Base-by-base conservation (phyloP, 2,797 vertebrate genomes). In the Crenichthys baileyi region DNA sequence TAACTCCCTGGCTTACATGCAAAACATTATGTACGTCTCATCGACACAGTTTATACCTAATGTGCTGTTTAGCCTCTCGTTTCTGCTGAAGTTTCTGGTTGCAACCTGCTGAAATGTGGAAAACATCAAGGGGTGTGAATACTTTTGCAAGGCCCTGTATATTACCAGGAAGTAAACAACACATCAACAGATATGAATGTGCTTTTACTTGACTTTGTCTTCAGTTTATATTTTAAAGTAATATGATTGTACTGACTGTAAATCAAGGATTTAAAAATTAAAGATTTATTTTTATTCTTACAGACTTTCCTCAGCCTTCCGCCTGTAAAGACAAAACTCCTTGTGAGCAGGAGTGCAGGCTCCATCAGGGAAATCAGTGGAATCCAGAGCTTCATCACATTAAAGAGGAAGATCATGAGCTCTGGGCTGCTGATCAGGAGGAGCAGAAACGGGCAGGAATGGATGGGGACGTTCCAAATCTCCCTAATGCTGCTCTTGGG, bases 351-450 rank as follows among this genome's bases (percentile, higher is more conserved):
- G 76, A 79, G 60, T 61, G 0, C 0, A 75, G 55, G 56, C 20
- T 73, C 75, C 11, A 0, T 24, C 29, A 41, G 13, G 12, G 13
- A 56, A 9, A 29, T 5, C 41, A 63, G 39, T 58, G 31, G 7
- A 76, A 77, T 13, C 70, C 53, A 7, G 87, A 84, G 26, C 77
- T 12, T 24, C 81, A 0, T 31, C 73, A 13, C 46, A 86, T 94
- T 74, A 94, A 94, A 82, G 78, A 91, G 79, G 92, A 94, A 77
- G 46, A 77, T 44, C 41, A 36, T 24, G 84, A 91, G 29, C 22
- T 78, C 16, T 92, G 88, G 88, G n/a, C 44, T 13, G 2, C 16
- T 71, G 61, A 73, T 53, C 83, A 78, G 7, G 39, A 85, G 36
- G 78, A 72, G 24, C 70, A 78, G 8, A 46, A 72, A 7, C 67